A percentile compares a stretch with the other conserved stretches of the same genome.
Evolutionary conservation across 2,113 vertebrate genomes (phyloP).

Genomic region (Laticauda colubrina): DNA sequence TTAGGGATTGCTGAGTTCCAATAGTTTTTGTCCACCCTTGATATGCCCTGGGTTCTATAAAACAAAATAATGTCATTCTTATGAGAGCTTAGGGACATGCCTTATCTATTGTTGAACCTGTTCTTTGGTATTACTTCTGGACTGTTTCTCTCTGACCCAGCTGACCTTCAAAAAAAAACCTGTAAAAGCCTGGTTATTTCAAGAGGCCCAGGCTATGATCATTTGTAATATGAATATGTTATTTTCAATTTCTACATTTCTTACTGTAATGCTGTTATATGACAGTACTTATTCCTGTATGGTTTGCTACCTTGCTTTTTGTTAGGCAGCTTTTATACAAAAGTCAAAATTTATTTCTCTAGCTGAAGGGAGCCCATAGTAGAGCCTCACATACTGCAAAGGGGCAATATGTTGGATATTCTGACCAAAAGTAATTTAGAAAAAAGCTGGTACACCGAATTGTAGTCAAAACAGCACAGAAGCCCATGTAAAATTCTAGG

Average conservation of each 20-base stretch:
- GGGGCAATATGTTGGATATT: background rate
- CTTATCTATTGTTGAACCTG: background rate
- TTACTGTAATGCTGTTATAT: background rate
- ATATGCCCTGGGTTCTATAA: background rate
- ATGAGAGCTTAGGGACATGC: background rate
- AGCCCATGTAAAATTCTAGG: background rate
- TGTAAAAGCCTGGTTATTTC: background rate
- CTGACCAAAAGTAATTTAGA: background rate
- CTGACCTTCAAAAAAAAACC: background rate
- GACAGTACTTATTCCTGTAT: background rate
- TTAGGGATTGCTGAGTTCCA: background rate
- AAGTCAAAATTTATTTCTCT: background rate
- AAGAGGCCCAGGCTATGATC: background rate
- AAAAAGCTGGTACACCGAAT: background rate
- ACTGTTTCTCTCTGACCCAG: background rate
- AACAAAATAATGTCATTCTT: background rate
- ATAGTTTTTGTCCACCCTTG: background rate
- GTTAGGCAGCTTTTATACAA: background rate
- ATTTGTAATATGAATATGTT: background rate
- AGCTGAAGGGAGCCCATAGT: background rate
- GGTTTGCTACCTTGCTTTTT: background rate
- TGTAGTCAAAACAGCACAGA: background rate
- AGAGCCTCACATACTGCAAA: background rate
- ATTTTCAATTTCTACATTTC: background rate
- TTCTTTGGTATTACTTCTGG: background rate